Base-by-base conservation (phyloP, 2,888 invertebrate genomes). In the Thymelicus acteon region DNA sequence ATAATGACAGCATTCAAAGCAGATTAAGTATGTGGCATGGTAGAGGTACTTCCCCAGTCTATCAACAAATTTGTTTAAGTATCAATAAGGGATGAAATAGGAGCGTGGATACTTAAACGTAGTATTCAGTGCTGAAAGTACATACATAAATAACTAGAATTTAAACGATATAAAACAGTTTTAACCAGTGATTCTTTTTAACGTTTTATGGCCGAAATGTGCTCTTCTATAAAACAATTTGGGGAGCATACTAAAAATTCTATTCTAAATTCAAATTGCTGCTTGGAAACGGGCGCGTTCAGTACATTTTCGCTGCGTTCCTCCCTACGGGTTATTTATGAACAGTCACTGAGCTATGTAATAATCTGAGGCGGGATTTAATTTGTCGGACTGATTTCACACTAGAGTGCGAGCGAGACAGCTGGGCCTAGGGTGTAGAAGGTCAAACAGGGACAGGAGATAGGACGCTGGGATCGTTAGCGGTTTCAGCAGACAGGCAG, bases 371-470 rank as follows among this genome's bases (percentile, higher is more conserved):
- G 94, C 95, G 88, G 95, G 95, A 95, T 95, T 95, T 95, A 95
- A 95, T 95, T 95, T 95, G 95, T 95, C 93, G 95, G 95, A 95
- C 95, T 95, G 95, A 95, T 95, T 95, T 95, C 95, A 95, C 95
- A 94, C 94, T 95, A 94, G 88, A 77, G 86, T 79, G 84, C 72
- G 80, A 88, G 70, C 48, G 84, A 74, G 88, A 87, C 44, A 58
- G 69, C 62, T 7, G 47, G 72, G 79, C 76, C 60, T 10, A n/a
- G 40, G 54, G n/a, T 67, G 12, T n/a, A 8, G 0, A 31, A 64
- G 24, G 82, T 72, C 60, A 74, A 79, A 86, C 76, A 75, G 78
- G 81, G 73, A 73, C 24, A 72, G 79, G 76, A 73, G 66, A 76
- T 75, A 68, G 75, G 73, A 75, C 73, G 77, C 74, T 74, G 75